Evolutionary conservation across 2,888 invertebrate species (phyloP), one percentile per base, ranked within the genome.

Genomic region (Tortrix viridana): DNA sequence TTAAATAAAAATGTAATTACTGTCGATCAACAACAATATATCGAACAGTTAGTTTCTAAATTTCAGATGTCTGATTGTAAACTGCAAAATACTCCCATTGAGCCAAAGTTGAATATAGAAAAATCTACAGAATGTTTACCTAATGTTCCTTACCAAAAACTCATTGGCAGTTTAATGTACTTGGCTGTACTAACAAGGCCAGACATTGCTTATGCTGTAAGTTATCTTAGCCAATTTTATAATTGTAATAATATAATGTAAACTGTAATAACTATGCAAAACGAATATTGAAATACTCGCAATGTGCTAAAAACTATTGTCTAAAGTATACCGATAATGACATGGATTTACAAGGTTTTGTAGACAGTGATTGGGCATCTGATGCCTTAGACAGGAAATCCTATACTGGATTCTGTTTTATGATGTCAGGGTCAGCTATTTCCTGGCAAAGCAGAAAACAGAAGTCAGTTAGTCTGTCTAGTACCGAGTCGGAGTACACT

Each of bases 41-140:
- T 52, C 20, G 37, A 60, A 4, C 32, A 46, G 20, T 38, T 60
- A 41, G 16, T 52, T 6, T 1, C 9, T 14, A 60, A 53, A n/a
- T 47, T 53, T 46, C n/a, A 60, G 37, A 60, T 60, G 53, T 20
- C 18, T 6, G 16, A 59, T 23, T 50, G 53, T 32, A 52, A 53
- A 53, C 5, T 12, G 23, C 48, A 22, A n/a, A 12, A 22, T n/a
- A 54, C 61, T 47, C 55, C 54, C 6, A 53, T 61, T 18, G 53
- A 41, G 12, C 5, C 3, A 5, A 53, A 41, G 20, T n/a, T 53
- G 9, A 53, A 41, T 41, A 5, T 53, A 20, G 22, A 7, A 9
- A 53, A 53, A 19, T 12, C 20, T 20, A 16, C 37, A 5, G 12
- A 53, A 14, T 19, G 53, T 53, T 14, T 6, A 16, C 3, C n/a